Base-by-base conservation (phyloP, 2,113 vertebrate genomes). In the Elaphurus davidianus region DNA sequence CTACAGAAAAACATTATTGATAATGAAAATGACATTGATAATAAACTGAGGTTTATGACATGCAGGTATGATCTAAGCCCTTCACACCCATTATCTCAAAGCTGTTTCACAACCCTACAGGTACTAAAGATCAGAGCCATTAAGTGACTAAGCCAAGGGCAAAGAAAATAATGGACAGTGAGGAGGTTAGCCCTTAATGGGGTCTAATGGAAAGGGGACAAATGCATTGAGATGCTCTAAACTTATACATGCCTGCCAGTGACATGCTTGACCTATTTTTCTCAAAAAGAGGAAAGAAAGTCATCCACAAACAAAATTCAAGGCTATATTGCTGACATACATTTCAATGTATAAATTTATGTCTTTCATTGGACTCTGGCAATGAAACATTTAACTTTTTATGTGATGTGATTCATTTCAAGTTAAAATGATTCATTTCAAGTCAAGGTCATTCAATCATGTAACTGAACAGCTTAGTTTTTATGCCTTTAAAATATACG, bases 401-500 rank as follows among this genome's bases (percentile, higher is more conserved):
- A 59, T 92, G 15, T 79, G 59, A 91, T 2, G 28, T 97, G 43
- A 76, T 78, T 96, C 27, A 88, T 91, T 97, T 91, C 50, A 50
- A 27, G 67, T 81, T 91, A 85, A 91, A 11, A 40, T 97, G 43
- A 81, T 71, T 96, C 30, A 88, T 91, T 97, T 91, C 50, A 60
- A 43, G 54, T 81, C 74, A 85, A 91, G 27, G 19, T 55, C n/a
- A 59, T 57, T 45, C 21, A 79, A 59, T 83, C 16, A 71, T 83
- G 9, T 78, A 92, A 62, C 4, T 7, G 13, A 50, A 90, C 27
- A 62, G 78, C 33, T 95, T 97, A 43, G 55, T 74, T 74, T 96
- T 59, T 90, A 19, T 60, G 40, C 7, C 83, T 87, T 71, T 50
- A 94, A 87, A 92, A 45, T 43, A 50, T 50, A 79, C 30, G 10